Evolutionary conservation across 2,888 invertebrate genomes (phyloP).

Genomic region (Notocelia uddmanniana): DNA sequence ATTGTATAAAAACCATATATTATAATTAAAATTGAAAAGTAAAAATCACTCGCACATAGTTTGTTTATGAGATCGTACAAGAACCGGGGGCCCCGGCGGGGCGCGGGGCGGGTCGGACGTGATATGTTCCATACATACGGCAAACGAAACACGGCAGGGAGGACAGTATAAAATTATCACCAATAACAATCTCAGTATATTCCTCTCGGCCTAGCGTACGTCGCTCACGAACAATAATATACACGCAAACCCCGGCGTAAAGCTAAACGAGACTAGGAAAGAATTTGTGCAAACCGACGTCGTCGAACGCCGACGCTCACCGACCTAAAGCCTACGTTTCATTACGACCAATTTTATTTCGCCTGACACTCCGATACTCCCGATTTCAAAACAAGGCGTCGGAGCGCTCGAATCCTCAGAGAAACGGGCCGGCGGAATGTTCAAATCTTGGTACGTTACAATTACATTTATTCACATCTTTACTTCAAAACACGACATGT

Average conservation of each 20-base stretch:
- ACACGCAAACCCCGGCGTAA: slow-evolving; percentile 24
- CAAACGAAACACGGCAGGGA: slow-evolving; percentile 46
- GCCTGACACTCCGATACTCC: too few species aligned
- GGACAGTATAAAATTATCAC: slow-evolving; percentile 70
- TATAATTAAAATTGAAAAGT: slow-evolving; percentile 81
- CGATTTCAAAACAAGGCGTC: too few species aligned
- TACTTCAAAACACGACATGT: too few species aligned
- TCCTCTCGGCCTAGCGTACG: slow-evolving; percentile 56
- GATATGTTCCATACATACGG: slow-evolving; percentile 44
- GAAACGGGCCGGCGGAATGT: too few species aligned
- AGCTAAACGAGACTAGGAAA: slow-evolving; percentile 24
- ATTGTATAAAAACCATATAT: slow-evolving; percentile 83
- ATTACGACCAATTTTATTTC: too few species aligned
- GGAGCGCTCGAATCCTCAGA: too few species aligned
- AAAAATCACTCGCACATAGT: slow-evolving; percentile 73
- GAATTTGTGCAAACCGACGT: slow-evolving; percentile 17
- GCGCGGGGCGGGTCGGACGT: slow-evolving; percentile 16
- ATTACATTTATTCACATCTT: too few species aligned
- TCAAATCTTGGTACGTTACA: too few species aligned
- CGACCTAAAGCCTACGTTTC: too few species aligned
- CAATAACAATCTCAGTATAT: slow-evolving; percentile 69
- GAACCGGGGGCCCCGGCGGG: slow-evolving; percentile 9
- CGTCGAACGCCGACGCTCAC: neutral
- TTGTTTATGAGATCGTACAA: slow-evolving; percentile 54
- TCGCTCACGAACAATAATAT: slow-evolving; percentile 60